Evolutionary conservation across 2,888 invertebrate genomes (phyloP), one percentile per base, ranked within the genome.

Genomic region (Cephus pulcher): DNA sequence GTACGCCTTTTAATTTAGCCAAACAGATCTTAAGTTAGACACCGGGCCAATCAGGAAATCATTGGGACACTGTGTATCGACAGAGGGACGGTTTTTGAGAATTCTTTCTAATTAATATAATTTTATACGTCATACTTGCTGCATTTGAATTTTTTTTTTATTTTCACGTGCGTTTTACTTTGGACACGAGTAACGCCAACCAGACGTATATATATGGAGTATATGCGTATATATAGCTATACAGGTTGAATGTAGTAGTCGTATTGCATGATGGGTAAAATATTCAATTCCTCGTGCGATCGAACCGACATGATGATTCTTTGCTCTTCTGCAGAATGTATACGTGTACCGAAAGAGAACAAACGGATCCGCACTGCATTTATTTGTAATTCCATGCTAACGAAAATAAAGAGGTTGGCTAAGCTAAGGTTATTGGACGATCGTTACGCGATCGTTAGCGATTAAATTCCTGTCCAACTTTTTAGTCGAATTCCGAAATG

Each of bases 401-500:
- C 6, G 12, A 69, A 35, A 75, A 77, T 37, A 34, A 69, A 77
- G 34, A 15, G 23, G 15, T 40, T 40, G 40, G 68, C 9, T 15
- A 75, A 32, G 77, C 69, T 69, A 35, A 33, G 56, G 75, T 56
- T 56, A 56, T 56, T 35, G 56, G 34, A 56, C 37, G 34, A 75
- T 73, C 56, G 37, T 78, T 76, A 70, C 76, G 69, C 76, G 73
- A 74, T 74, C 79, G 74, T 71, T 34, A 71, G n/a, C 76, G 79
- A 79, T 79, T 79, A 79, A 76, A 76, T 73, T 75, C 73, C 78
- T 75, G 32, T 30, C 34, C 11, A 34, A 23, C 23, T 74, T 74
- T 74, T 84, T 83, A 78, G 75, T 74, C 78, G 84, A 76, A 85
- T 86, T 84, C 84, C 77, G 33, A 40, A 82, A 81, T 78, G 83